Evolutionary conservation across 2,113 vertebrate species (phyloP).

Genomic region (Microtus oregoni): DNA sequence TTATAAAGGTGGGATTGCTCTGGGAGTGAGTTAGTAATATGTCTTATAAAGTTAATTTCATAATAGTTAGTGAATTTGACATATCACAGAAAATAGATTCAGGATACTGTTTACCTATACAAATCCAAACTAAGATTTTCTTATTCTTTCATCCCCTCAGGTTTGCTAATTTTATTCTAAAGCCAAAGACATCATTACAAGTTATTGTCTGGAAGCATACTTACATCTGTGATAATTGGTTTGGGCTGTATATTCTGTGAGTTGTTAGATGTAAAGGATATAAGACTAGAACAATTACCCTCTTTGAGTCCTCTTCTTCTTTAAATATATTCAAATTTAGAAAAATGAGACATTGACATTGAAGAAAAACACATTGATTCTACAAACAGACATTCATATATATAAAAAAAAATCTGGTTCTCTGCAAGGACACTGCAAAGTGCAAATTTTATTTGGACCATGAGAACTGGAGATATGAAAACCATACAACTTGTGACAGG

Average conservation of each 20-base stretch:
- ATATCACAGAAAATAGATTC: background rate
- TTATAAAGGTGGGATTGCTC: background rate
- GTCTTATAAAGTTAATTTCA: background rate
- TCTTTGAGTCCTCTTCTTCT: background rate
- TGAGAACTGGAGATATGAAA: background rate
- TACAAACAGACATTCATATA: background rate
- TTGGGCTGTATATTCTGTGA: background rate
- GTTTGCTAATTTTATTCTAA: conserved; percentile 10
- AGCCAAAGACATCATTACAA: background rate
- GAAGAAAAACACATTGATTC: background rate
- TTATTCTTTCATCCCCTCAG: background rate
- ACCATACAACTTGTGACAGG: background rate
- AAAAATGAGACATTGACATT: background rate
- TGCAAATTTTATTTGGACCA: background rate
- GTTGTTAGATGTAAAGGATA: background rate
- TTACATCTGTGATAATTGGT: background rate
- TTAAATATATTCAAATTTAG: background rate
- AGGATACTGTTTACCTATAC: accelerated
- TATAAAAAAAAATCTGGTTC: background rate
- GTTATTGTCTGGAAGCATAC: background rate
- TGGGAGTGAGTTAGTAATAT: accelerated
- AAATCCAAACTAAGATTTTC: background rate
- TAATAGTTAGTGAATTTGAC: conserved; percentile 9
- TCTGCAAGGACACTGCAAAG: background rate
- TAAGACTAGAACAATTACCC: background rate